Evolutionary conservation across 2,888 invertebrate genomes (phyloP), one percentile per base, ranked within the genome.

Genomic region (Melanargia galathea): DNA sequence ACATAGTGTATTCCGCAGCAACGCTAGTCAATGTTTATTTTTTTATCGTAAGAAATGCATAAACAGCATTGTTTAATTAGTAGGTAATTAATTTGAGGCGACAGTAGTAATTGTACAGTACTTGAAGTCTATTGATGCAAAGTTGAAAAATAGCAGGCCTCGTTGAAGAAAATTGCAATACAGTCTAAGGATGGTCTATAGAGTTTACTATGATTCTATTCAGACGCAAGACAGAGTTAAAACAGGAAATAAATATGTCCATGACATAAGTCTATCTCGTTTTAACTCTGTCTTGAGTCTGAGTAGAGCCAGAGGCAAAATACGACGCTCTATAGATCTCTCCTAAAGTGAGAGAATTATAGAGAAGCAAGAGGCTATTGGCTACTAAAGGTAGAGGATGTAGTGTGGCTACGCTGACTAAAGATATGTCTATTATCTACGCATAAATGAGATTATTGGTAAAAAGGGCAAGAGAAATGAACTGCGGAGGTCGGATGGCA

Each of bases 1-100:
- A 7, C 13, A 33, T 6, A 35, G 52, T 13, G 20, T 33, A 35
- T 35, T 18, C 11, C 20, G 20, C 13, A 20, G 13, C 52, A 13
- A n/a, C n/a, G 13, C 46, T 7, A 48, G 24, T 8, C 26, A 33
- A 35, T 52, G 52, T 35, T 52, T 52, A 52, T 52, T 52, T 52
- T 52, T 52, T 52, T 52, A 52, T 20, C 52, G 11, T 35, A 20
- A 35, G 35, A 13, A 35, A 52, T 52, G 35, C 13, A 30, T 30
- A 51, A 16, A 33, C 16, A 26, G 26, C 26, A 6, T 49, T 49
- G 51, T 51, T 33, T 49, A 16, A 16, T 8, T n/a, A n/a, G n/a
- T n/a, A n/a, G n/a, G n/a, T n/a, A n/a, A n/a, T n/a, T n/a, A 18
- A 20, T 2, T 33, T 52, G 7, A 22, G 13, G 20, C 1, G 33